Evolutionary conservation across 2,113 vertebrate species (phyloP), one percentile per base, ranked within the genome.

Genomic region (Octodon degus): DNA sequence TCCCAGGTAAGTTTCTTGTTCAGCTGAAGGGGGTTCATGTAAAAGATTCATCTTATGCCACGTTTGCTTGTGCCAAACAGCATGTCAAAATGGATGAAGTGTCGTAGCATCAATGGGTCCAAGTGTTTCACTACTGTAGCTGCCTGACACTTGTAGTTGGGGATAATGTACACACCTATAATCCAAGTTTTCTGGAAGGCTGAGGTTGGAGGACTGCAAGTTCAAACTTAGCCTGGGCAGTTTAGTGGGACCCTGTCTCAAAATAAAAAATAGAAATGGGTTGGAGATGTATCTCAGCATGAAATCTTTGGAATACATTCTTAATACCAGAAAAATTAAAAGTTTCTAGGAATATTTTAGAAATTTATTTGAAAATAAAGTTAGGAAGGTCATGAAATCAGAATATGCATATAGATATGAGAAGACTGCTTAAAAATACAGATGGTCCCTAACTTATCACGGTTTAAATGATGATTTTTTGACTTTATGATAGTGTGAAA

Each of bases 361-460:
- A 95, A 76, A 74, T 84, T 90, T 25, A 27, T 58, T 88, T 81
- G 86, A 83, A 92, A 93, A 83, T 74, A 58, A 86, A 79, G 17
- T 60, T 55, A 62, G 79, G 89, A 85, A 37, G 50, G 5, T 53
- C 86, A 50, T 65, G 67, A 63, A 80, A 34, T 68, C 63, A 88
- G 63, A 85, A 62, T 53, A 14, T 50, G 9, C 7, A 7, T 74
- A 7, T 47, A 72, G 14, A 2, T 5, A 0, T 7, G n/a, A 89
- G 47, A 72, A 11, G n/a, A 34, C 4, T 72, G 2, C 37, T 67
- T 67, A 67, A 72, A 89, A 93, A 27, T n/a, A 37, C 6, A 74
- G 24, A 53, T 37, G 27, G 74, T 34, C 53, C 40, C 53, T 27
- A 43, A 70, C 7, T 90, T 60, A 67, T 12, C 25, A 58, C 58